phyloP scores from a whole-genome alignment of 2,113 vertebrate genomes.

The Anoura caudifer region DNA sequence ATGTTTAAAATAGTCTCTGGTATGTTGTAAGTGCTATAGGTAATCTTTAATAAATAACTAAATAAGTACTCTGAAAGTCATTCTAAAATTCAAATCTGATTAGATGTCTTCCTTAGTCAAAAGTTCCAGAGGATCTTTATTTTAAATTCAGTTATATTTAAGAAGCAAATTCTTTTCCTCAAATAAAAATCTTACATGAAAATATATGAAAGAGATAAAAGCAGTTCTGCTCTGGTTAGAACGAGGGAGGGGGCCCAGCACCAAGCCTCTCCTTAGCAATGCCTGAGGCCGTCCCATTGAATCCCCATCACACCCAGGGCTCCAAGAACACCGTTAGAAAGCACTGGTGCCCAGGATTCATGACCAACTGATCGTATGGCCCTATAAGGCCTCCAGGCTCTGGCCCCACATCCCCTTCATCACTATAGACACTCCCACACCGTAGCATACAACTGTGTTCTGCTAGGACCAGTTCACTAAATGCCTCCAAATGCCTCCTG shows the following conservation, averaged over 20 bases:
- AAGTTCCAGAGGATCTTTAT: not conserved
- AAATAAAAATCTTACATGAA: not conserved
- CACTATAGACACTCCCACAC: not conserved
- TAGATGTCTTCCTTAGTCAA: constrained; percentile 26
- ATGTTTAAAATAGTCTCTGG: not conserved
- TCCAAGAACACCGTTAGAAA: not conserved
- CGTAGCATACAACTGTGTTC: not conserved
- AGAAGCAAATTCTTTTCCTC: not conserved
- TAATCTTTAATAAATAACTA: constrained; percentile 42
- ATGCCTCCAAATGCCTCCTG: not conserved
- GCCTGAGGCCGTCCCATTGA: not conserved
- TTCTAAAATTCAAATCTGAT: not conserved
- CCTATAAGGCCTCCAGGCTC: not conserved
- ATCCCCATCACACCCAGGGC: no score
- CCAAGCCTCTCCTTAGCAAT: not conserved
- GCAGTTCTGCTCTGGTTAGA: not conserved
- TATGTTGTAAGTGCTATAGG: not conserved
- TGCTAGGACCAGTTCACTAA: not conserved
- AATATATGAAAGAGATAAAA: not conserved
- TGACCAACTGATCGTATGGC: accelerated
- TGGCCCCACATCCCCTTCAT: not conserved
- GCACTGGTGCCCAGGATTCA: not conserved
- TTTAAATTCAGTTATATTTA: not conserved
- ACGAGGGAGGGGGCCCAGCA: not conserved
- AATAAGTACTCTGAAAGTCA: not conserved